These are phyloP conservation scores for Chionoecetes opilio DNA, from an alignment of 1,140 invertebrate genomes.

Conservation along the genomic window DNA sequence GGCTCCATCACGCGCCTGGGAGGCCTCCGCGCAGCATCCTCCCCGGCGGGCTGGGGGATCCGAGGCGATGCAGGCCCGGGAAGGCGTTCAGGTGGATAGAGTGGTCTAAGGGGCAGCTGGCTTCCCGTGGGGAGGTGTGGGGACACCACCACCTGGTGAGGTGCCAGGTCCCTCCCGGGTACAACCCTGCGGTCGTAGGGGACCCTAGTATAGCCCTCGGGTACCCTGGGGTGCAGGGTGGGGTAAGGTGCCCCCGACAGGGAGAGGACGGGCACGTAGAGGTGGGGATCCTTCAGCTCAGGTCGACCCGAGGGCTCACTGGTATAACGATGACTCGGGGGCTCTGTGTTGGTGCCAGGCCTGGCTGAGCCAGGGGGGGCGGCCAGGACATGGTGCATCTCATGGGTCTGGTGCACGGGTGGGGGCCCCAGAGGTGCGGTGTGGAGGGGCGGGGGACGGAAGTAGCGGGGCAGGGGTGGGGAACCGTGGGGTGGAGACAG, in stretches of 20 bases:
- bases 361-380: neutral
- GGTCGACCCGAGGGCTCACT: neutral
- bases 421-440: slow-evolving; percentile 38
- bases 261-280: slow-evolving; percentile 8
- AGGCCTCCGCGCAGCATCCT: neutral
- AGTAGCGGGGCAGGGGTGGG: neutral
- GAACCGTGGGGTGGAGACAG: slow-evolving; percentile 37
- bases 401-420: neutral
- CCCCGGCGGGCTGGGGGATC: neutral
- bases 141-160: neutral
- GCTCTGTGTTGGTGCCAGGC: neutral
- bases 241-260: neutral
- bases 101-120: neutral
- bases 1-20: slow-evolving; percentile 54
- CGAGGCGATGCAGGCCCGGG: neutral
- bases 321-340: neutral
- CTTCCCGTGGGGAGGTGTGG: neutral
- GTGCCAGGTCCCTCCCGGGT: neutral
- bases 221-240: neutral
- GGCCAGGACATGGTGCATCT: neutral
- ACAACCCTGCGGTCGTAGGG: neutral
- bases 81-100: slow-evolving; percentile 9
- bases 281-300: neutral
- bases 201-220: neutral
- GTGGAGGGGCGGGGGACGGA: slow-evolving; percentile 22